Base-by-base conservation (phyloP, 2,888 invertebrate genomes). In the Agrochola circellaris region DNA sequence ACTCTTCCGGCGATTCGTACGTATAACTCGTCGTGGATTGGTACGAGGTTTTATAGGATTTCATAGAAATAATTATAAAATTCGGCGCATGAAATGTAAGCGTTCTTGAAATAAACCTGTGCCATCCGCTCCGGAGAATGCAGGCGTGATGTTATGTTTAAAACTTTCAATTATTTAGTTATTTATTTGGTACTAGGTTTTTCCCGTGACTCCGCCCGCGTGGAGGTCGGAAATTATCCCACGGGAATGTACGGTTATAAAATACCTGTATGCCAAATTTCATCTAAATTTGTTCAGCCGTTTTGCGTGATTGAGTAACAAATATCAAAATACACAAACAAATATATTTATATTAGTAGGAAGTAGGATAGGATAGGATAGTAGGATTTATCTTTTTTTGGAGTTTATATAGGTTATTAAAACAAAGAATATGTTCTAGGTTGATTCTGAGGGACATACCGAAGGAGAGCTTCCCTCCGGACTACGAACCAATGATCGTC, bases 371-470 rank as follows among this genome's bases (percentile, higher is more conserved):
- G 38, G 7, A 38, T 38, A 7, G 38, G 38, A 7, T 7, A 38
- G 7, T 7, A 38, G 38, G 7, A 38, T 30, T 26, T 60, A 17
- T 30, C 0, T 20, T 42, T n/a, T 65, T 20, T 38, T 20, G 20
- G 5, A 48, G 7, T 48, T 23, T 34, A 3, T 17, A 11, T n/a
- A 11, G n/a, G 1, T 20, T 68, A 0, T n/a, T 48, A 64, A 45
- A 34, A 38, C 20, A 54, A 34, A 48, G 30, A 0, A 20, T 26
- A 54, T 62, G 26, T 11, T 68, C n/a, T 88, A 95, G 95, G 93
- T 91, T 95, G 73, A 88, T 95, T 51, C 80, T 95, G 62, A 93
- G 87, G 72, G 90, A 91, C 45, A 91, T 95, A 8, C 95, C 95
- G 0, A 91, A 87, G 54, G 93, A 95, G 65, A 94, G 95, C 72